These are phyloP conservation scores for Raja brachyura DNA, from an alignment of 2,113 vertebrate genomes.

Conservation along the genomic window DNA sequence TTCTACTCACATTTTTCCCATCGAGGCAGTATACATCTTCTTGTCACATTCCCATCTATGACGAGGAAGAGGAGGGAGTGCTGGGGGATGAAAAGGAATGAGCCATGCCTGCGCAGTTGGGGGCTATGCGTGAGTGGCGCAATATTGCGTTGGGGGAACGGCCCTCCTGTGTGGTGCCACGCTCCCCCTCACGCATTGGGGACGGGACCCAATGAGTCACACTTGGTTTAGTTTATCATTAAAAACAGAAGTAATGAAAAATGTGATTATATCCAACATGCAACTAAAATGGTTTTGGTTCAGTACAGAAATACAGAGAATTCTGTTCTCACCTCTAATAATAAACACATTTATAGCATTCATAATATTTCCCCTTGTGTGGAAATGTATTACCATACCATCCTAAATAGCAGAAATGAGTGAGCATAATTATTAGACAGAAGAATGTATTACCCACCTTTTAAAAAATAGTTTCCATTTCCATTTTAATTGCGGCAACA, in stretches of 20 bases:
- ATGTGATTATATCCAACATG: not conserved
- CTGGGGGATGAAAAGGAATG: too few relatives aligned
- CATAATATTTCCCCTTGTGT: not conserved
- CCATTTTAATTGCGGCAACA: not conserved
- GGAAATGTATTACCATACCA: not conserved
- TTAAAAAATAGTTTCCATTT: not conserved
- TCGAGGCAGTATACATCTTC: too few relatives aligned
- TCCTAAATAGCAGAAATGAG: not conserved
- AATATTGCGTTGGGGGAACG: too few relatives aligned
- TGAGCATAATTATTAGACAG: not conserved
- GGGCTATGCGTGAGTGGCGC: too few relatives aligned
- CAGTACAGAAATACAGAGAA: not conserved
- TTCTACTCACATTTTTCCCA: too few relatives aligned
- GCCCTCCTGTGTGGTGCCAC: too few relatives aligned
- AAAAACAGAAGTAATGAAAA: not conserved
- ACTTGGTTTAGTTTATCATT: not conserved
- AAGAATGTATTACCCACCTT: not conserved
- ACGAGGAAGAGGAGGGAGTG: too few relatives aligned
- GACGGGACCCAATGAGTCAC: too few relatives aligned
- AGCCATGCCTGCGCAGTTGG: too few relatives aligned
- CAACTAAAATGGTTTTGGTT: not conserved
- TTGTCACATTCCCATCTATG: too few relatives aligned
- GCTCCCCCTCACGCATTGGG: too few relatives aligned
- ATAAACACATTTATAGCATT: not conserved
- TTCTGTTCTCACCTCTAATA: not conserved